Conservation (phyloP, 2,113 vertebrate species). For the Panthera tigris region DNA sequence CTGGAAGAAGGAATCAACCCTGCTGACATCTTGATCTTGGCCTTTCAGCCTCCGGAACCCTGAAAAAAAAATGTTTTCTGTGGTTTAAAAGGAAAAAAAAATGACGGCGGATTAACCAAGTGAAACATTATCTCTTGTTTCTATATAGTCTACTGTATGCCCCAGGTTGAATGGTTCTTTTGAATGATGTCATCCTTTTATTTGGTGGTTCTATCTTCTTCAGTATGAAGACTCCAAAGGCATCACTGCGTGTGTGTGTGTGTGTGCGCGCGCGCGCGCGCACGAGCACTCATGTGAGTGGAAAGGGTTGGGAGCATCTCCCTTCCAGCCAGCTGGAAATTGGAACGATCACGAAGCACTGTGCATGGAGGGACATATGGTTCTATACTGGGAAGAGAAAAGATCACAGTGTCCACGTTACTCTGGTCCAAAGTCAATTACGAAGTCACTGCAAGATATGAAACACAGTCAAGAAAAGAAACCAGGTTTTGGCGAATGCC, state of each 20-base stretch:
- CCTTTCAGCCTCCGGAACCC: neutral
- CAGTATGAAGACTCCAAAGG: neutral
- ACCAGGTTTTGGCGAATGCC: neutral
- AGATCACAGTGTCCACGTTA: neutral
- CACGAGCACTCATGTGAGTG: fast-evolving
- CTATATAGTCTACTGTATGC: neutral
- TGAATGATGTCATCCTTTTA: neutral
- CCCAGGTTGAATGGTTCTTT: neutral
- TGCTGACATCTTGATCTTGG: neutral
- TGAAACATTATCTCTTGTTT: neutral
- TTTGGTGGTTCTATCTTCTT: neutral
- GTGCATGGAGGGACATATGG: neutral
- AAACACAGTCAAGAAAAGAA: neutral
- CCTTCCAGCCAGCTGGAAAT: neutral
- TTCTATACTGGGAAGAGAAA: neutral
- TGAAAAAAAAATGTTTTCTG: neutral
- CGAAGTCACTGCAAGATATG: neutral
- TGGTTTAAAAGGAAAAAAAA: neutral
- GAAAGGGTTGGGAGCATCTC: fast-evolving
- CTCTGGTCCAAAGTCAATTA: neutral
- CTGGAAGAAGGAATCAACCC: neutral
- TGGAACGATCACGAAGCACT: neutral
- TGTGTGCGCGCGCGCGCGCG: neutral
- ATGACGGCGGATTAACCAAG: neutral
- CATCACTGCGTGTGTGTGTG: fast-evolving